These are phyloP conservation scores for Temnothorax rugatulus DNA, from an alignment of 2,888 invertebrate genomes.

Conservation along the genomic window DNA sequence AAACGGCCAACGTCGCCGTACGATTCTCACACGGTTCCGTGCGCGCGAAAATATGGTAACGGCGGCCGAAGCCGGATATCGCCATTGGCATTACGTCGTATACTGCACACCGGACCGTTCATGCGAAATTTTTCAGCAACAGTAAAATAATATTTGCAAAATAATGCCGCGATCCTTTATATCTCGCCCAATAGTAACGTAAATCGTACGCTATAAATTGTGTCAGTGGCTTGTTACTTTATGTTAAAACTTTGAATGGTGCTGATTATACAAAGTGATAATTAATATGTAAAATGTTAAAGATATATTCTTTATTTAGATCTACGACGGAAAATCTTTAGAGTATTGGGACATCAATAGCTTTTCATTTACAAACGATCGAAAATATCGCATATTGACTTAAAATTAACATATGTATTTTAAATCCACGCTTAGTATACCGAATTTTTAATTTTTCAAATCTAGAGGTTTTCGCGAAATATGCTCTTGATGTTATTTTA, in stretches of 20 bases:
- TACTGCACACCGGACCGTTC: conserved; percentile 24
- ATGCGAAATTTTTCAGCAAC: conserved; percentile 44
- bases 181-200: background rate
- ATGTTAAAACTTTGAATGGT: background rate
- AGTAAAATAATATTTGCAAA: conserved; percentile 43
- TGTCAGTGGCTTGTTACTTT: background rate
- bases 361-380: background rate
- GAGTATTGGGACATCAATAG: background rate
- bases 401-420: background rate
- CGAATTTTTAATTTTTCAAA: background rate
- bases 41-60: conserved; percentile 60
- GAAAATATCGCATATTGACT: background rate
- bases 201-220: conserved; percentile 7
- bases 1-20: conserved; percentile 70
- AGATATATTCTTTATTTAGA: background rate
- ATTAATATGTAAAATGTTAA: background rate
- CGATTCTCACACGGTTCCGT: conserved; percentile 63
- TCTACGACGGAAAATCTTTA: background rate
- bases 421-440: background rate
- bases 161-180: background rate
- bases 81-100: conserved; percentile 44
- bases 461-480: background rate
- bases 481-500: background rate
- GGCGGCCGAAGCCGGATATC: conserved; percentile 48
- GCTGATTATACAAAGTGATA: background rate